Percentiles rank a stretch among this genome's conserved stretches.
phyloP scores from a whole-genome alignment of 2,797 vertebrate species.

The Alcedo quadribrachys region DNA sequence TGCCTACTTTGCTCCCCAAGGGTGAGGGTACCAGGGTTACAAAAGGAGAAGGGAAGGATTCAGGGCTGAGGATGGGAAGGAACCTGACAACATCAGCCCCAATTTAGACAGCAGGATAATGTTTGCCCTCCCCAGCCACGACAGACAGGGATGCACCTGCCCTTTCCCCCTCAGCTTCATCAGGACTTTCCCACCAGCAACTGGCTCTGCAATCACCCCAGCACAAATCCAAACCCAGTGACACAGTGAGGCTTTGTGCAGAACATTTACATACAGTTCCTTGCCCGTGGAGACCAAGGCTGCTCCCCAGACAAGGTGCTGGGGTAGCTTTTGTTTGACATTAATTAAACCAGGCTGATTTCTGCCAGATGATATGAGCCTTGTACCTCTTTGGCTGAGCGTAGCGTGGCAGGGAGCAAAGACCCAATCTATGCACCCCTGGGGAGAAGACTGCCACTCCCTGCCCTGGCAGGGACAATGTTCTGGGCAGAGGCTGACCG shows the following conservation, averaged over 20 bases:
- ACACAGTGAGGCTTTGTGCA: accelerated
- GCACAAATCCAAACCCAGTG: not conserved
- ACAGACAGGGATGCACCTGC: not conserved
- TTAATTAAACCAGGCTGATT: not conserved
- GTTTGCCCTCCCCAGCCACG: accelerated
- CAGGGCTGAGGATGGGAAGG: not conserved
- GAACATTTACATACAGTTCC: not conserved
- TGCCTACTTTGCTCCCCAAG: not conserved
- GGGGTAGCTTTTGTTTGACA: not conserved
- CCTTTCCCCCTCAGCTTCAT: not conserved
- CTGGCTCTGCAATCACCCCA: not conserved
- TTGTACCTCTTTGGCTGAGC: not conserved
- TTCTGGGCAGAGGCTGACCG: not conserved
- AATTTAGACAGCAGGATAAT: not conserved
- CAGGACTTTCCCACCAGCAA: not conserved
- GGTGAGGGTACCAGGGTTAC: not conserved
- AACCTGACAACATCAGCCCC: not conserved
- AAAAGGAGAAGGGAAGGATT: not conserved
- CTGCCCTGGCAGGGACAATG: not conserved
- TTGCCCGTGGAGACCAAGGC: not conserved
- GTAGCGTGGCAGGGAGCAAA: not conserved
- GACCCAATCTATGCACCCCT: not conserved
- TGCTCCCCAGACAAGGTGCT: not conserved
- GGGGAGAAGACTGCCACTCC: not conserved
- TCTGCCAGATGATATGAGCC: not conserved